Evolutionary conservation across 2,797 vertebrate genomes (phyloP), one percentile per base, ranked within the genome.

Genomic region (Mormyrus proboscirostris): DNA sequence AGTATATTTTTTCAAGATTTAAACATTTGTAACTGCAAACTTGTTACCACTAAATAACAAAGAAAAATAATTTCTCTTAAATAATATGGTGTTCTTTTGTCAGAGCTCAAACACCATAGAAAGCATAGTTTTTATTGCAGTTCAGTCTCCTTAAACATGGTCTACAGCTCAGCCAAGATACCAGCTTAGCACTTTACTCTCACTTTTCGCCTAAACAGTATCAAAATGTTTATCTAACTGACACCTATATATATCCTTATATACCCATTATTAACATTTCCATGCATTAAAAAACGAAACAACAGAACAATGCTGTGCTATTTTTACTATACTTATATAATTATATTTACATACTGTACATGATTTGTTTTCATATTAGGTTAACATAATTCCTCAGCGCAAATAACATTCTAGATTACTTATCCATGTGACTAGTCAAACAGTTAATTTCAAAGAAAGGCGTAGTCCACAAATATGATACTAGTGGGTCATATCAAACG

Each of bases 271-370:
- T 76, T 76, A 76, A 76, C 41, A 76, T 82, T 22, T 9, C 19
- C 22, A 41, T 47, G 76, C 19, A 82, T 82, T 47, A 47, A 44
- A 44, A 82, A 82, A 47, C 8, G 41, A 44, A 44, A 47, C 7
- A 8, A 65, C 41, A 19, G 16, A 47, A 47, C 19, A 82, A n/a
- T 9, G 41, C 19, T 22, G 2, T 82, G 41, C 47, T 82, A 82
- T 9, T 47, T n/a, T 82, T 82, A 82, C 19, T 44, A 47, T 76
- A 73, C 5, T 73, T 33, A 73, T 73, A 73, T 33, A 33, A 73
- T 38, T 76, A 76, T 76, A 76, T 76, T 41, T 76, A 76, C 14
- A 76, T 76, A n/a, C n/a, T n/a, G n/a, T n/a, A 76, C 69, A 76
- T 41, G 33, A 41, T 41, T 41, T 73, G 69, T 73, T 73, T 73